A percentile compares a stretch with the other conserved stretches of the same genome.
Evolutionary conservation across 1,140 invertebrate genomes (phyloP).

Genomic region (Battus philenor): DNA sequence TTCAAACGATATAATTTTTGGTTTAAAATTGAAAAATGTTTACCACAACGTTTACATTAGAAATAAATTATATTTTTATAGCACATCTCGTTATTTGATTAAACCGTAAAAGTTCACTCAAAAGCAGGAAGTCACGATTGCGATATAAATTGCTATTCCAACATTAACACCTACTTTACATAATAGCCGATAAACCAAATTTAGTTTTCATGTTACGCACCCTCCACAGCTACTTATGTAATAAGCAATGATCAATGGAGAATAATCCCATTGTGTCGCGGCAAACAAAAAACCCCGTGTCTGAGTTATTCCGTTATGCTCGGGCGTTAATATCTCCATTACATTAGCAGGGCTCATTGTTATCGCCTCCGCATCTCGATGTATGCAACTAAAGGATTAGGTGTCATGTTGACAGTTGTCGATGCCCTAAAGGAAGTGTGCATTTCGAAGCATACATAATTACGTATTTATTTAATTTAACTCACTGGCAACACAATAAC

Average conservation of each 20-base stretch:
- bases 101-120: slow-evolving; percentile 41
- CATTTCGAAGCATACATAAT: slow-evolving; percentile 57
- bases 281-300: slow-evolving; percentile 68
- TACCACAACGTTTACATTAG: no score
- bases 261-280: slow-evolving; percentile 71
- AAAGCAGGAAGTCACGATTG: slow-evolving; percentile 65
- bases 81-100: no score
- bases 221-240: slow-evolving; percentile 70
- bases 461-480: slow-evolving; percentile 73
- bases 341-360: slow-evolving; percentile 59
- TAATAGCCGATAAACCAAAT: slow-evolving; percentile 76
- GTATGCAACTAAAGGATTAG: slow-evolving; percentile 53
- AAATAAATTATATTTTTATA: no score
- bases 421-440: slow-evolving; percentile 54
- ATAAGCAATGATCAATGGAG: slow-evolving; percentile 74
- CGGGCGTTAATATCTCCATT: slow-evolving; percentile 69
- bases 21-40: no score
- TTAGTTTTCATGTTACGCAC: slow-evolving; percentile 75
- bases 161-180: slow-evolving; percentile 75
- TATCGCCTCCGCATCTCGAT: slow-evolving; percentile 29
- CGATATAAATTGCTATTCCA: slow-evolving; percentile 64
- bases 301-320: slow-evolving; percentile 70
- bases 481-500: slow-evolving; percentile 66
- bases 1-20: no score
- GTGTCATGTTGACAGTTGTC: slow-evolving; percentile 64